A percentile compares a stretch with the other conserved stretches of the same genome.
Conservation (phyloP, 2,113 vertebrate species). For the Stegastes partitus region DNA sequence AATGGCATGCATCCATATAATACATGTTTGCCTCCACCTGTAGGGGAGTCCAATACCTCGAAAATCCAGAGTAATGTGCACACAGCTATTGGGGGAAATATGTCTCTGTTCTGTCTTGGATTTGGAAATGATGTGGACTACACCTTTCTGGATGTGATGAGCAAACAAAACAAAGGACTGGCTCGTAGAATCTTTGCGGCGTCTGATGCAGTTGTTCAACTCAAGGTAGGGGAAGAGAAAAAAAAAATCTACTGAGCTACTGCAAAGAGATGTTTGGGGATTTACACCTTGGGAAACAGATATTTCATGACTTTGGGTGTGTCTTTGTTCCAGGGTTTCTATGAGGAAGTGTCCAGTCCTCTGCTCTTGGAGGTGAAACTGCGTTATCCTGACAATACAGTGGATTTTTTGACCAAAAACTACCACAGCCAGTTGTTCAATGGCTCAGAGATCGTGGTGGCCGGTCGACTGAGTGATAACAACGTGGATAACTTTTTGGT, state of each 20-base stretch:
- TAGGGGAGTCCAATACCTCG: constrained; percentile 76
- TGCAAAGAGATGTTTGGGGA: neutral
- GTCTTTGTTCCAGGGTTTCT: constrained; percentile 87
- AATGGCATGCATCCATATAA: too few species aligned
- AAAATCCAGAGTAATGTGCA: constrained; percentile 85
- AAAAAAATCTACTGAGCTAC: too few species aligned
- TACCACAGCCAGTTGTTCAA: constrained; percentile 88
- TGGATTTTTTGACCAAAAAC: constrained; percentile 85
- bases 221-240: constrained; percentile 85
- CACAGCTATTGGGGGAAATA: constrained; percentile 79
- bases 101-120: constrained; percentile 91
- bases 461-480: constrained; percentile 87
- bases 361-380: constrained; percentile 87
- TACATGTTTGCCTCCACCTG: constrained; percentile 5
- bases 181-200: constrained; percentile 91
- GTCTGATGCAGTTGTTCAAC: constrained; percentile 91
- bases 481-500: constrained; percentile 82
- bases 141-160: constrained; percentile 91
- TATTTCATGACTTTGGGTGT: neutral
- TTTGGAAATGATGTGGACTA: constrained; percentile 91
- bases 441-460: constrained; percentile 92
- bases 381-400: constrained; percentile 84
- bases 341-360: constrained; percentile 90
- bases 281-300: neutral
- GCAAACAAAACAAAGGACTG: constrained; percentile 89